Conservation (phyloP, 2,888 invertebrate species). For the Acholoe squamosa region DNA sequence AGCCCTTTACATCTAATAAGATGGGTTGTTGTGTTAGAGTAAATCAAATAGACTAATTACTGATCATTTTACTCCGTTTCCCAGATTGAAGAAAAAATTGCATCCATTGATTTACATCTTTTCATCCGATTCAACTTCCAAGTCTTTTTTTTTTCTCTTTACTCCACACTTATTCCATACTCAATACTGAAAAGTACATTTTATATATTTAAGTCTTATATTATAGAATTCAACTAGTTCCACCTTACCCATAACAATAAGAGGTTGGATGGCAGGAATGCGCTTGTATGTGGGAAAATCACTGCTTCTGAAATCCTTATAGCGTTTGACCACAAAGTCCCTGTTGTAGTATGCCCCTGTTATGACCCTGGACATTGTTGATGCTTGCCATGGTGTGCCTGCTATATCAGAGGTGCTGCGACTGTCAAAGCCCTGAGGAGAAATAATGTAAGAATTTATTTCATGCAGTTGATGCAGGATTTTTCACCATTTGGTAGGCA, state of each 20-base stretch:
- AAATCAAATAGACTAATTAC: no score
- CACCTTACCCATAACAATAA: conserved; percentile 24
- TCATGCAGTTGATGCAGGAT: neutral
- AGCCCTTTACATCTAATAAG: conserved; percentile 38
- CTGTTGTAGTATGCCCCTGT: neutral
- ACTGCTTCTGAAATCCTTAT: neutral
- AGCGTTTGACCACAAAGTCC: neutral
- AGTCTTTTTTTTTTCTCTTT: no score
- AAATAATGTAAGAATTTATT: neutral
- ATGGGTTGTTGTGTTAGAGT: no score
- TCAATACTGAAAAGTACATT: no score
- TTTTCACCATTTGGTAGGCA: neutral
- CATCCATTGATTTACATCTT: no score
- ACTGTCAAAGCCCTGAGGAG: conserved; percentile 27
- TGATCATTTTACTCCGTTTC: no score
- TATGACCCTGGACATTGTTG: neutral
- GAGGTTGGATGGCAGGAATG: conserved; percentile 37
- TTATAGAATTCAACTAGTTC: no score
- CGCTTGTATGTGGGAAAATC: neutral
- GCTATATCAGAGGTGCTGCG: neutral
- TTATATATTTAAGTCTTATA: no score
- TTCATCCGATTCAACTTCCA: neutral
- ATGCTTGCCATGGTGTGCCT: neutral
- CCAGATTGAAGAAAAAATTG: no score
- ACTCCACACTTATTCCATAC: no score